Base-by-base conservation (phyloP, 2,888 invertebrate species). In the Serrognathus titanus region DNA sequence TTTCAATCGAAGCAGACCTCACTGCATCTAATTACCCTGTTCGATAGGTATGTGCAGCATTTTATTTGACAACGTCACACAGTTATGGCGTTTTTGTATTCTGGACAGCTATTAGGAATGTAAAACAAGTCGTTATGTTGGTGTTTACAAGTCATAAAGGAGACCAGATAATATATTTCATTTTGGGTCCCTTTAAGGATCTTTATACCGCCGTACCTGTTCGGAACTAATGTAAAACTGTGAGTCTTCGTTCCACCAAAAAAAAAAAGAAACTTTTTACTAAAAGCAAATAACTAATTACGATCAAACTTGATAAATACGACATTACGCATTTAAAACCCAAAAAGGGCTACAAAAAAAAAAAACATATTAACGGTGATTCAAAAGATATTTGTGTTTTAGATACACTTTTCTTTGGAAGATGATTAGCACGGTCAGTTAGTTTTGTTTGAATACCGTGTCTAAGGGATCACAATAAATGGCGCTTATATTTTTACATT, bases 81-180 rank as follows among this genome's bases (percentile, higher is more conserved):
- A 62, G 51, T 62, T 60, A 55, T 57, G 60, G 57, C 62, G 60
- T 62, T 65, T 63, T 62, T 62, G 57, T 61, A 60, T 59, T 61
- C 58, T 62, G 58, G 61, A 59, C 61, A 63, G 62, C 63, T 60
- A 64, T 66, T 66, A 66, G 57, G 63, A 64, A 64, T 66, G 64
- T 63, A 65, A 65, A 66, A 68, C 66, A 67, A 65, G 68, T 67
- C 64, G 63, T 68, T 68, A 67, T 63, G 59, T 53, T 62, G 65
- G 63, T 66, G 66, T 68, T 68, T 68, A 68, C 68, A 67, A 68
- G 66, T 65, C 66, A 66, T 68, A 68, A 68, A 68, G 64, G 60
- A 65, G 60, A 58, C 63, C 63, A 66, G 64, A 66, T 63, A 67
- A 65, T 66, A 66, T 66, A 65, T 66, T 66, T 65, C 63, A 62